phyloP scores from a whole-genome alignment of 2,113 vertebrate species.

The Atherinomorus stipes region DNA sequence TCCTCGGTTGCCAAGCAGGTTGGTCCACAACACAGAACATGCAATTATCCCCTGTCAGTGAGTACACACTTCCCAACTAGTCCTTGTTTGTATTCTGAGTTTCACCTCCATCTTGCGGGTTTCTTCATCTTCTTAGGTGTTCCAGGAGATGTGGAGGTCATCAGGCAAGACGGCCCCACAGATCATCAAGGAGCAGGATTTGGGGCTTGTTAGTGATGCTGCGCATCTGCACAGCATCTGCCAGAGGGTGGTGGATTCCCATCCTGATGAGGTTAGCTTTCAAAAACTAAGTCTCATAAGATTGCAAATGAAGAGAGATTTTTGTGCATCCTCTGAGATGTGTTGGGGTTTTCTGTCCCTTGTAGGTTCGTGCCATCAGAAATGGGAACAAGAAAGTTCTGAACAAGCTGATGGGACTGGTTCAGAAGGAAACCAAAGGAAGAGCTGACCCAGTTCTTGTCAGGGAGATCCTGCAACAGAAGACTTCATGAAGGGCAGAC shows the following conservation, averaged over 20 bases:
- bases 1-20: slow-evolving; percentile 90
- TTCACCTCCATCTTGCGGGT: slow-evolving; percentile 3
- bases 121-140: slow-evolving; percentile 69
- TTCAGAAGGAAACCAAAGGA: slow-evolving; percentile 87
- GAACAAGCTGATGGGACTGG: slow-evolving; percentile 93
- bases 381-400: slow-evolving; percentile 89
- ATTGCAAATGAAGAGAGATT: background rate
- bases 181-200: slow-evolving; percentile 88
- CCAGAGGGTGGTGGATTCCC: slow-evolving; percentile 84
- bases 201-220: slow-evolving; percentile 85
- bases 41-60: slow-evolving; percentile 34
- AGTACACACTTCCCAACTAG: background rate
- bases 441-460: slow-evolving; percentile 87
- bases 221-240: slow-evolving; percentile 88
- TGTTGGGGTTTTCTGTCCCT: background rate
- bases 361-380: slow-evolving; percentile 88
- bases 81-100: slow-evolving; percentile 9
- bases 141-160: slow-evolving; percentile 88
- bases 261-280: slow-evolving; percentile 86
- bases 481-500: slow-evolving; percentile 68
- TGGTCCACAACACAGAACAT: slow-evolving; percentile 56
- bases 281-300: background rate
- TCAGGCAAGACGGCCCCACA: slow-evolving; percentile 84
- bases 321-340: background rate
- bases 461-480: slow-evolving; percentile 86